Conservation (phyloP, 2,797 vertebrate species). For the Pangasius djambal region DNA sequence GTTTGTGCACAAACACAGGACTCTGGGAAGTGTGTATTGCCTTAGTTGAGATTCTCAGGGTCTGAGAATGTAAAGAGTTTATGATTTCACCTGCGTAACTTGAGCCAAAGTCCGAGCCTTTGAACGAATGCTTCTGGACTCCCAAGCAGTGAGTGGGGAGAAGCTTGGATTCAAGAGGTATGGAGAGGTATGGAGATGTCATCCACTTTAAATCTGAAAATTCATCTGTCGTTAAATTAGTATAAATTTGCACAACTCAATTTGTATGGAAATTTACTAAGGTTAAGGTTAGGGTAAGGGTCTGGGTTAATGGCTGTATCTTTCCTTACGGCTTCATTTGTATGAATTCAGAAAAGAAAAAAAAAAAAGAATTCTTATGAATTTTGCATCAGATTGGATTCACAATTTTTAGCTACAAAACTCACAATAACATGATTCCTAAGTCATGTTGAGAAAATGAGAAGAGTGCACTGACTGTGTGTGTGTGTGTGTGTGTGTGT, state of each 20-base stretch:
- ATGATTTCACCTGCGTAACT: constrained; percentile 43
- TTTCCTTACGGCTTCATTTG: background rate
- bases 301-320: background rate
- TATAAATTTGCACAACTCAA: background rate
- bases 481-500: background rate
- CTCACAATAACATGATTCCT: background rate
- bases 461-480: background rate
- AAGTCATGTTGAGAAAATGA: constrained; percentile 15
- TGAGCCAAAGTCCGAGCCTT: constrained; percentile 9
- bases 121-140: constrained; percentile 7
- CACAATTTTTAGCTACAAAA: background rate
- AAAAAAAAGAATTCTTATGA: background rate
- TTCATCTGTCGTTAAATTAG: background rate
- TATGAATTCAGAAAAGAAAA: background rate
- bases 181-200: background rate
- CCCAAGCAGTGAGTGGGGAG: background rate
- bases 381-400: background rate
- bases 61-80: constrained; percentile 38
- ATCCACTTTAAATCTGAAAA: background rate
- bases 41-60: constrained; percentile 34
- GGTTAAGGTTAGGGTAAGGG: background rate
- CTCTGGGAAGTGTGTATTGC: constrained; percentile 19
- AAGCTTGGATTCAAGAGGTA: background rate
- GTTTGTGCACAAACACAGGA: constrained; percentile 55
- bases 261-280: background rate